Evolutionary conservation across 2,113 vertebrate genomes (phyloP).

Genomic region (Pollimyrus isidori): DNA sequence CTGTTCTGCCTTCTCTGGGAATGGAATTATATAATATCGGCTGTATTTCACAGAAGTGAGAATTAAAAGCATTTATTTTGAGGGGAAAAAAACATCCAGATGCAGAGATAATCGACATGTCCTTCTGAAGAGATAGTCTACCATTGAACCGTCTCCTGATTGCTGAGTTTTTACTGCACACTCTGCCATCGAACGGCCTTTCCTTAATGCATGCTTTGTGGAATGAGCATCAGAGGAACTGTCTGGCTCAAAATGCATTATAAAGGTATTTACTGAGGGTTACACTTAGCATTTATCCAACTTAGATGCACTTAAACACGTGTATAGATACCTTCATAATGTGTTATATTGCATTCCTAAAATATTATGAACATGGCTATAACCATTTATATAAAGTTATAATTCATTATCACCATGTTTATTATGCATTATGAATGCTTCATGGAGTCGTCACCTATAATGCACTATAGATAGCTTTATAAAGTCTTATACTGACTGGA

Average conservation of each 20-base stretch:
- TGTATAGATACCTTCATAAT: background rate
- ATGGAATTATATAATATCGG: background rate
- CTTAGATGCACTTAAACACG: background rate
- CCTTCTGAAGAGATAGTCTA: background rate
- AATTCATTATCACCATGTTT: background rate
- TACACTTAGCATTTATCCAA: background rate
- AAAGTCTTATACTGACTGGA: background rate
- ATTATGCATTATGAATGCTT: background rate
- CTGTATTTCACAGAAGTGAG: background rate
- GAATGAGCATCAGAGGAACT: background rate
- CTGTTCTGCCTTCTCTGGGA: background rate
- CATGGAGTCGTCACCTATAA: background rate
- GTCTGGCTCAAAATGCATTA: background rate
- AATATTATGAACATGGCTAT: background rate
- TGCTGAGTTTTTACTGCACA: background rate
- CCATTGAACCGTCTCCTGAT: background rate
- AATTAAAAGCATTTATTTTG: background rate
- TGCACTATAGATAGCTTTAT: background rate
- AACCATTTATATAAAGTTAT: background rate
- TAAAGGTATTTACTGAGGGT: background rate
- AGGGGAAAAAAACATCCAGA: background rate
- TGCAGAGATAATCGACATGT: slow-evolving; percentile 1
- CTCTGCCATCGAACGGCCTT: background rate
- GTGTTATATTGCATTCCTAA: background rate
- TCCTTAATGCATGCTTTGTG: background rate